Evolutionary conservation across 1,140 invertebrate species (phyloP), one percentile per base, ranked within the genome.

Genomic region (Medauroidea extradentata): DNA sequence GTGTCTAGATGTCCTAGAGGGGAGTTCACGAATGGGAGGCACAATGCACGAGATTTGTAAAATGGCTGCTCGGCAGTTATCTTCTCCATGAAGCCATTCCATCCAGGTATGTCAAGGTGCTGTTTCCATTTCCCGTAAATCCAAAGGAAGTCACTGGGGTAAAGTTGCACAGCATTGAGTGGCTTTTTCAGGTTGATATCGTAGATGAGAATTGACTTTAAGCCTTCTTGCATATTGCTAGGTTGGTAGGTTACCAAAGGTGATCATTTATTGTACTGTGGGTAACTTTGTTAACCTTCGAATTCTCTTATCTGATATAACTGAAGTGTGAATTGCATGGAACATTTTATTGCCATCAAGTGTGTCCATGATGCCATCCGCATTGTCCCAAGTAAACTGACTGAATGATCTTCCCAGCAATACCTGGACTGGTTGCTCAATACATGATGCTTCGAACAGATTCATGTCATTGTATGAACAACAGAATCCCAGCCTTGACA

Each of bases 331-430:
- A 67, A 69, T 69, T 11, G 34, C 43, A 57, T 71, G 69, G 53
- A 71, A 67, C 38, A 67, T 69, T 34, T 63, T 61, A 16, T 50
- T 23, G 14, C 67, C 67, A 60, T 68, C 65, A 27, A 70, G 18
- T 29, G 68, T 71, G 21, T 59, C 38, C 7, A 53, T 51, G 57
- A 69, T 69, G 44, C 60, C 53, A 58, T 71, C 67, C 16, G 69
- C 68, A 51, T 69, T 69, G 41, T 70, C 67, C 29, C 63, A 69
- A 50, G 64, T 56, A 55, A 69, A 70, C 60, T 69, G 67, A 52
- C 43, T 59, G 53, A 65, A 67, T 51, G 62, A 50, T 18, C 56
- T 18, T 19, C 39, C 19, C 48, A 51, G 27, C 41, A 64, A 53
- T 50, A 57, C 34, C 48, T 59, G 39, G 13, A 51, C n/a, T 52